Conservation (phyloP, 2,113 vertebrate genomes). For the Perccottus glenii region DNA sequence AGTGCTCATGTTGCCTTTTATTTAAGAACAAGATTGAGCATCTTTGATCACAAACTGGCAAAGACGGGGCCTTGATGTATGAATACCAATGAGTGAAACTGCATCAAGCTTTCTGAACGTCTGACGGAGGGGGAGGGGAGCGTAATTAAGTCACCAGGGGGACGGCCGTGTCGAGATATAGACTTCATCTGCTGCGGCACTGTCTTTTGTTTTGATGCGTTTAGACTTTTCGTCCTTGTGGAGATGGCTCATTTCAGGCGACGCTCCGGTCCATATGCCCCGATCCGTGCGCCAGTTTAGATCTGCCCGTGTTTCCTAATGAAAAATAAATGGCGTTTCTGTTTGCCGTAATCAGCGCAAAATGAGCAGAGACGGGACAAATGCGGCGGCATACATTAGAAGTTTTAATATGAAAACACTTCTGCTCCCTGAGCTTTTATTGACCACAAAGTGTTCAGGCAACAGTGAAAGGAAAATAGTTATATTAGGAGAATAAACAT, state of each 20-base stretch:
- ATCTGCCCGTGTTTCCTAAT: neutral
- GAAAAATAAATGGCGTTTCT: conserved; percentile 15
- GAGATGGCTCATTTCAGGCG: conserved; percentile 3
- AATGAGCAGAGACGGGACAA: neutral
- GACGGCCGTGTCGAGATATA: conserved; percentile 1
- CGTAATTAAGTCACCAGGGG: conserved; percentile 61
- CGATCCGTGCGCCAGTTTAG: neutral
- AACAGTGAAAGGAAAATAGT: neutral
- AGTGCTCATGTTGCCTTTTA: conserved; percentile 43
- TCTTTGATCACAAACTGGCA: conserved; percentile 70
- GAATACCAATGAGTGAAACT: conserved; percentile 65
- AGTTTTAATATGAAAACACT: conserved; percentile 1
- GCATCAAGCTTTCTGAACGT: conserved; percentile 58
- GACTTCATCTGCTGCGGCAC: neutral
- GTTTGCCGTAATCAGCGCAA: conserved; percentile 1
- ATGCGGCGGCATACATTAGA: neutral
- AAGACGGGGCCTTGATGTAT: conserved; percentile 58
- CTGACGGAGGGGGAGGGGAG: conserved; percentile 7
- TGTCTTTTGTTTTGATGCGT: neutral
- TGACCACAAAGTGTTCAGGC: neutral
- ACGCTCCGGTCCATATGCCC: conserved; percentile 4
- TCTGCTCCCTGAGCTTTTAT: neutral
- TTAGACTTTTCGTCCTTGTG: neutral
- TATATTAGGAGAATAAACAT: neutral
- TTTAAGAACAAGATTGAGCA: conserved; percentile 55